Evolutionary conservation across 2,113 vertebrate genomes (phyloP), one percentile per base, ranked within the genome.

Genomic region (Rhinolophus sinicus): DNA sequence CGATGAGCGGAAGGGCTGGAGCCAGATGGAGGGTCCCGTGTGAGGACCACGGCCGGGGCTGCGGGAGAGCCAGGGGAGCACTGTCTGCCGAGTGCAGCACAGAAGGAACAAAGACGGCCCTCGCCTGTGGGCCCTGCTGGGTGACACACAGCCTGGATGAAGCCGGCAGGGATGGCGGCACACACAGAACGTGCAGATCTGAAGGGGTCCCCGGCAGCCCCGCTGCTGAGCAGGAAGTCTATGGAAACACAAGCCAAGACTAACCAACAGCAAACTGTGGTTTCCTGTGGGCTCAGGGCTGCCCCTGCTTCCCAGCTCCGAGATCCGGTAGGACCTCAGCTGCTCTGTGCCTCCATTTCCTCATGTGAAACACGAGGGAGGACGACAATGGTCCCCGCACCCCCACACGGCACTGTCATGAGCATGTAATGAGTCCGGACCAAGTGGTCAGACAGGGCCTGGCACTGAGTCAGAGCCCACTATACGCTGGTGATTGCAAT

Each of bases 351-450:
- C 26, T 33, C 24, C 3, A 8, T 78, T 47, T n/a, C 30, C 13
- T 56, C 26, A 1, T 0, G 16, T 33, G 38, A 8, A 62, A 64
- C n/a, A 22, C 0, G 2, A 12, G 22, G 22, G 1, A 12, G 30
- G 22, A 24, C 4, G 15, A 35, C 1, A 8, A 30, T 3, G 3
- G 38, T 3, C 5, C 30, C 6, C 13, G 16, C 54, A 56, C 56
- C 26, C n/a, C 65, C 40, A 15, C 19, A 6, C 0, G 1, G 56
- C 3, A 0, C 2, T 54, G n/a, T 15, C 35, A 5, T 0, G 33
- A 77, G 24, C 50, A 82, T 8, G 15, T 28, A 11, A 21, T 2
- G 11, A 56, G 4, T 50, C 72, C 18, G 30, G 12, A 54, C 8
- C 24, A 47, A 60, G n/a, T 2, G 26, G 5, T 33, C 0, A n/a